A percentile compares a stretch with the other conserved stretches of the same genome.
Conservation (phyloP, 1,140 invertebrate genomes). For the Trissolcus basalis region DNA sequence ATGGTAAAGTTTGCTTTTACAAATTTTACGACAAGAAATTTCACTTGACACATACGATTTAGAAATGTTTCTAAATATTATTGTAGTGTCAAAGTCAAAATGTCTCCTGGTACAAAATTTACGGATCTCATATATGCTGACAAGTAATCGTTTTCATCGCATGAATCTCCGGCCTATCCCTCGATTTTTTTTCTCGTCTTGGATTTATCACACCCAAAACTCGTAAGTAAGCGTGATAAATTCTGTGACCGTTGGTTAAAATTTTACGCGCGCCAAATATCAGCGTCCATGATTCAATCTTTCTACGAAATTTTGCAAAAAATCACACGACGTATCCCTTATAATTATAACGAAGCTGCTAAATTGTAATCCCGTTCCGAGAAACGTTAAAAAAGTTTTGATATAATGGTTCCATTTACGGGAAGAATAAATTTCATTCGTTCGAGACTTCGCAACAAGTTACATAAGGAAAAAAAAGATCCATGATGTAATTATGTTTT, state of each 20-base stretch:
- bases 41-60: too few relatives aligned
- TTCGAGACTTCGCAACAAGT: neutral
- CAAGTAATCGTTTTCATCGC: neutral
- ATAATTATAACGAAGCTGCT: constrained; percentile 25
- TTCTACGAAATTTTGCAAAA: constrained; percentile 52
- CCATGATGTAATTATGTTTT: too few relatives aligned
- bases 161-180: neutral
- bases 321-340: constrained; percentile 10
- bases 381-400: constrained; percentile 27
- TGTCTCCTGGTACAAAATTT: too few relatives aligned
- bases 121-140: too few relatives aligned
- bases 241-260: constrained; percentile 40
- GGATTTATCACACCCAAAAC: constrained; percentile 52
- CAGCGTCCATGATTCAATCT: constrained; percentile 30
- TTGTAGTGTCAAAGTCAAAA: too few relatives aligned
- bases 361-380: constrained; percentile 25
- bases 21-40: too few relatives aligned
- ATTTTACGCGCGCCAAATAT: constrained; percentile 48
- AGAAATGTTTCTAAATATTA: too few relatives aligned
- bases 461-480: too few relatives aligned
- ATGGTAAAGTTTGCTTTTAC: too few relatives aligned
- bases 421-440: neutral
- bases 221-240: constrained; percentile 34
- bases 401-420: constrained; percentile 1
- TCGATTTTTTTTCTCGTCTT: constrained; percentile 6